Conservation (phyloP, 2,113 vertebrate genomes). For the Pyxicephalus adspersus region DNA sequence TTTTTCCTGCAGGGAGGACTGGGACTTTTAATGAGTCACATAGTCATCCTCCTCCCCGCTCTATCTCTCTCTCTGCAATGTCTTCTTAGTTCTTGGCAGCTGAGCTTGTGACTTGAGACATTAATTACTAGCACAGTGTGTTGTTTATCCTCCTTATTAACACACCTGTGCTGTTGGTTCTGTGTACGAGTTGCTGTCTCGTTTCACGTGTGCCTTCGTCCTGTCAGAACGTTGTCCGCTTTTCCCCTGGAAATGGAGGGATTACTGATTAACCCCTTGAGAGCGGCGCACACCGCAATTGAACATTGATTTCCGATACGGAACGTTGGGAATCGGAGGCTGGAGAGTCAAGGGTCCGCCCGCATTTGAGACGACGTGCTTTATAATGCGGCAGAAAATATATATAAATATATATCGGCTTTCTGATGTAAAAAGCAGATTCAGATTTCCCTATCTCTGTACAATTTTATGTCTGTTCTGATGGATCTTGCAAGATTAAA, state of each 20-base stretch:
- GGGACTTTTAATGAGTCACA: conserved; percentile 55
- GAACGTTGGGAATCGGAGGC: neutral
- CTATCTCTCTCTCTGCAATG: conserved; percentile 17
- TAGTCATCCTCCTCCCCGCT: conserved; percentile 38
- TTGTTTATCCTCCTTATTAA: conserved; percentile 56
- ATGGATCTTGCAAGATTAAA: conserved; percentile 43
- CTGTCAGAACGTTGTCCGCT: conserved; percentile 15
- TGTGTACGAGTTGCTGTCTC: conserved; percentile 25
- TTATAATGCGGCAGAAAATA: neutral
- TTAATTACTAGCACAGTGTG: conserved; percentile 54
- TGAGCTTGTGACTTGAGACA: conserved; percentile 46
- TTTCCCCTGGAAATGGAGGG: conserved; percentile 3
- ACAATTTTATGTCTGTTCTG: conserved; percentile 23
- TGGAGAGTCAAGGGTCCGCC: conserved; percentile 27
- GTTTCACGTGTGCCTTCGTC: conserved; percentile 12
- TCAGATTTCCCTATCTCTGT: conserved; percentile 14
- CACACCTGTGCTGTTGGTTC: conserved; percentile 46
- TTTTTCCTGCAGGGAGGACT: conserved; percentile 30
- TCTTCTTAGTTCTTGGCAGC: conserved; percentile 52
- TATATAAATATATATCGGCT: conserved; percentile 2
- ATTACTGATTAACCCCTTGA: conserved; percentile 48
- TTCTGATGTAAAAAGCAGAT: conserved; percentile 38
- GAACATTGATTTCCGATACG: conserved; percentile 26
- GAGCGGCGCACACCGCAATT: neutral
- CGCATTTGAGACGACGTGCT: neutral